A percentile compares a stretch with the other conserved stretches of the same genome.
Conservation (phyloP, 1,140 invertebrate genomes). For the Drosophila auraria region DNA sequence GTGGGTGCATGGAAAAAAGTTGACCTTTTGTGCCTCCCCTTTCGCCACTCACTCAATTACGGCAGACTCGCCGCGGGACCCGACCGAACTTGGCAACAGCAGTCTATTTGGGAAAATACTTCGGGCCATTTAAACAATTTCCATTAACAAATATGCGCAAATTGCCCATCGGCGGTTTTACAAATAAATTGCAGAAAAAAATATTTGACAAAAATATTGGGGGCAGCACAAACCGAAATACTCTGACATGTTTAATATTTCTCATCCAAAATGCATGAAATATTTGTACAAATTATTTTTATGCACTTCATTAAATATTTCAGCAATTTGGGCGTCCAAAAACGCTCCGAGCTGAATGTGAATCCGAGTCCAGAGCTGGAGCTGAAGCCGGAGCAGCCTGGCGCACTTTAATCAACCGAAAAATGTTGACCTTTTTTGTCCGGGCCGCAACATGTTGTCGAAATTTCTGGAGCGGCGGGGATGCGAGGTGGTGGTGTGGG, state of each 20-base stretch:
- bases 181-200: conserved; percentile 75
- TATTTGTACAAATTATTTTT: conserved; percentile 84
- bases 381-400: conserved; percentile 34
- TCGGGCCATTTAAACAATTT: conserved; percentile 81
- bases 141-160: conserved; percentile 83
- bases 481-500: conserved; percentile 10
- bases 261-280: conserved; percentile 79
- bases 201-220: conserved; percentile 74
- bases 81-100: conserved; percentile 23
- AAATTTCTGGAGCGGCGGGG: conserved; percentile 46
- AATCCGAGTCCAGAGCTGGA: neutral
- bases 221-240: conserved; percentile 28
- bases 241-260: conserved; percentile 59
- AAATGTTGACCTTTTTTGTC: conserved; percentile 80
- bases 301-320: conserved; percentile 84
- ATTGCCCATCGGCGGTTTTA: conserved; percentile 81
- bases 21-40: conserved; percentile 63
- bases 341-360: conserved; percentile 32
- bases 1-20: conserved; percentile 56
- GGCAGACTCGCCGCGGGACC: conserved; percentile 30
- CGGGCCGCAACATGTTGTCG: conserved; percentile 74
- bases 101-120: conserved; percentile 79
- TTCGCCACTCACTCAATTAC: conserved; percentile 72
- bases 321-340: conserved; percentile 66
- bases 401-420: conserved; percentile 83